These are phyloP conservation scores for Metalampra italica DNA, from an alignment of 2,888 invertebrate genomes.

Conservation along the genomic window DNA sequence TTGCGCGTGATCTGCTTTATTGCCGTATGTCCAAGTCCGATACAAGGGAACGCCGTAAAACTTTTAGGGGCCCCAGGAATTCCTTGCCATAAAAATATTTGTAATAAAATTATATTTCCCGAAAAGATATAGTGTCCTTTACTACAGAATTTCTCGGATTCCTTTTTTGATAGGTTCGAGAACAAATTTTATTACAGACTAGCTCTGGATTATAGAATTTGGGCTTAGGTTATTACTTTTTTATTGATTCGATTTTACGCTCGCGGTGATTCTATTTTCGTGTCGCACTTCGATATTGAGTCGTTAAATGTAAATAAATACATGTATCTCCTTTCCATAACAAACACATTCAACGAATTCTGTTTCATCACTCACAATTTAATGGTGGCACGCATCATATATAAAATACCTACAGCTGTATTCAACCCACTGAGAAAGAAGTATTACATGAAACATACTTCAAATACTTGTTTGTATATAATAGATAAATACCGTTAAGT, in stretches of 20 bases:
- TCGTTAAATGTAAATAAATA: background rate
- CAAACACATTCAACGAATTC: no score
- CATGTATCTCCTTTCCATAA: no score
- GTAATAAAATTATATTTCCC: constrained; percentile 57
- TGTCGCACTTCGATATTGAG: background rate
- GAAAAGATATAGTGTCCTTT: constrained; percentile 25
- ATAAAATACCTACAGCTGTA: no score
- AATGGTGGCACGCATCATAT: no score
- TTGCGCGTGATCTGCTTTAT: constrained; percentile 43
- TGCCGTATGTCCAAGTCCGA: constrained; percentile 29
- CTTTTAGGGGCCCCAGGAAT: constrained; percentile 48
- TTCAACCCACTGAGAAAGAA: no score
- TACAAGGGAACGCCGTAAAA: constrained; percentile 46
- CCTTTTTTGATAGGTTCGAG: constrained; percentile 11
- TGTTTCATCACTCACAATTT: no score
- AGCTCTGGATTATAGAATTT: constrained; percentile 1
- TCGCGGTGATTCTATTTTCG: background rate
- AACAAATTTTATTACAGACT: constrained; percentile 14
- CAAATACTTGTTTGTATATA: no score
- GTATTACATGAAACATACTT: no score
- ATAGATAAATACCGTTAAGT: no score
- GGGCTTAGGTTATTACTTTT: background rate
- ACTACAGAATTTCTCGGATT: constrained; percentile 17
- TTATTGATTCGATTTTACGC: background rate
- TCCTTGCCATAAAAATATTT: constrained; percentile 48